Evolutionary conservation across 2,113 vertebrate genomes (phyloP), one percentile per base, ranked within the genome.

Genomic region (Speoplatyrhinus poulsoni): DNA sequence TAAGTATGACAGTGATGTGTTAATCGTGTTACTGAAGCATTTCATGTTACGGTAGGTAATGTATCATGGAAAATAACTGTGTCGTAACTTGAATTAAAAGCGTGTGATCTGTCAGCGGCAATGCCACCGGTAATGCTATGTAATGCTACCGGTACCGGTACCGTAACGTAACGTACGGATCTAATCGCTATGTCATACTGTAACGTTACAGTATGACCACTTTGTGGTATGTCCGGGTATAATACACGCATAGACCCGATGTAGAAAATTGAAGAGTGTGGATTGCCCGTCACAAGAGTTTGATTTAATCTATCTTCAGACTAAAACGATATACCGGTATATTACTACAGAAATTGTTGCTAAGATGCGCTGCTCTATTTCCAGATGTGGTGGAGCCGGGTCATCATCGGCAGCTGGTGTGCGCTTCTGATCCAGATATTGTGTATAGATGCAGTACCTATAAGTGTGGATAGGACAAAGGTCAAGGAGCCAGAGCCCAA

Each of bases 401-500:
- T 80, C 62, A 3, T 90, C 66, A 80, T 72, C 71, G 67, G 33
- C 88, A 88, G 88, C 80, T 85, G 92, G 85, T 73, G 93, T 59
- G 78, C 94, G 79, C 61, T 95, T 67, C 73, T 91, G 1, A 90
- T 88, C 80, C 83, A 94, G 68, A 83, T 95, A 50, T 67, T 91
- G 73, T 83, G 72, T 62, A 77, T 92, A 16, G 87, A 94, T 77
- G 91, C 95, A 62, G 96, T 99, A 70, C 97, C 97, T 64, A 96
- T 99, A 77, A 95, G 95, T 41, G 89, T 96, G 69, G 96, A 97
- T 75, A 98, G 97, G 88, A 97, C 95, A 26, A 98, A 98, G 90
- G 93, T 96, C 46, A 91, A 93, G 49, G 75, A 90, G 13, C 88
- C 93, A 0, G 89, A 94, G 77, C 90, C 93, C 55, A 90, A 88